Evolutionary conservation across 2,888 invertebrate genomes (phyloP).

Genomic region (Xylota segnis): DNA sequence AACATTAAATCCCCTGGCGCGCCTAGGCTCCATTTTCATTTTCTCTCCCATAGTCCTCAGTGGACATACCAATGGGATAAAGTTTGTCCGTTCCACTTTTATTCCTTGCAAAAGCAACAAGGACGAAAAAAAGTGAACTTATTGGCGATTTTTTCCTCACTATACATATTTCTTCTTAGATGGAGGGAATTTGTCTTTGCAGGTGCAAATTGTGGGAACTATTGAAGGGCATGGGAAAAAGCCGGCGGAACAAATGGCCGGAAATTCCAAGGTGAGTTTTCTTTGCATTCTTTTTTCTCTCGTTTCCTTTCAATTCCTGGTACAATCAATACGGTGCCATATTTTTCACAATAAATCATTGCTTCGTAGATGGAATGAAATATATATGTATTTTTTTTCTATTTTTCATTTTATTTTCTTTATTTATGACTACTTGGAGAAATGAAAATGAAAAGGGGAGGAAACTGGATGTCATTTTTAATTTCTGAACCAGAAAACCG

Average conservation of each 20-base stretch:
- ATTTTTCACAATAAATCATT: conserved; percentile 55
- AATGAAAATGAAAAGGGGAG: neutral
- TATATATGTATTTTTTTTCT: conserved; percentile 3
- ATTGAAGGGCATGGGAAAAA: conserved; percentile 2
- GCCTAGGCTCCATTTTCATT: conserved; percentile 29
- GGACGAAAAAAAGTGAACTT: neutral
- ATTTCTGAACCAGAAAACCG: neutral
- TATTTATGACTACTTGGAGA: conserved; percentile 33
- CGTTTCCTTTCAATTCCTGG: conserved; percentile 44
- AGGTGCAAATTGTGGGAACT: conserved; percentile 56
- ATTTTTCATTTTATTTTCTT: conserved; percentile 24
- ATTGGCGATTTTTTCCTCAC: conserved; percentile 3
- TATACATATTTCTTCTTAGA: conserved; percentile 18
- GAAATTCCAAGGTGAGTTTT: conserved; percentile 54
- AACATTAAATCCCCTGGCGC: conserved; percentile 30
- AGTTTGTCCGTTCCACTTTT: conserved; percentile 33
- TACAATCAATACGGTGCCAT: conserved; percentile 61
- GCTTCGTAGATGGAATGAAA: conserved; percentile 47
- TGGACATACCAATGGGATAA: conserved; percentile 34
- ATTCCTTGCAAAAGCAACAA: conserved; percentile 11
- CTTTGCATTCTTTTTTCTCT: conserved; percentile 8
- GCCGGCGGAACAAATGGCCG: conserved; percentile 46
- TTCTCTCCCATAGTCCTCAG: conserved; percentile 34
- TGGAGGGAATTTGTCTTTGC: conserved; percentile 45
- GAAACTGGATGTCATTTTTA: conserved; percentile 11